These are phyloP conservation scores for Corydoras maculifer DNA, from an alignment of 2,113 vertebrate species.

Conservation along the genomic window DNA sequence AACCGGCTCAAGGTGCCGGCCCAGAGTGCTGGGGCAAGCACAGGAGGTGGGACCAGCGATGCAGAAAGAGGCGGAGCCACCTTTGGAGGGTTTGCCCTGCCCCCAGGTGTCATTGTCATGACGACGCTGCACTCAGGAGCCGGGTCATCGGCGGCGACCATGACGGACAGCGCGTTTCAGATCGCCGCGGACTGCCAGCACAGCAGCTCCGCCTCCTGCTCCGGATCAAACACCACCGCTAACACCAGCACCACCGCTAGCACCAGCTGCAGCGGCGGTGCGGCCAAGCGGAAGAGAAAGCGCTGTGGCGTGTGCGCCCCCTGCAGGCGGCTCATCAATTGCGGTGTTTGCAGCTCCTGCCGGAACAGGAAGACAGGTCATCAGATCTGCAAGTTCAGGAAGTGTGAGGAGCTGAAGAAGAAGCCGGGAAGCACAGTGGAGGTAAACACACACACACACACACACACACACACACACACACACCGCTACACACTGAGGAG, in stretches of 20 bases:
- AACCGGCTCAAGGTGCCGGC: constrained; percentile 78
- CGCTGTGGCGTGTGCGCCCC: constrained; percentile 89
- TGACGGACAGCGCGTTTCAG: constrained; percentile 84
- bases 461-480: constrained; percentile 19
- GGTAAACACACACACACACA: constrained; percentile 57
- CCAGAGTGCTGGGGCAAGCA: constrained; percentile 43
- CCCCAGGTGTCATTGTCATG: constrained; percentile 92
- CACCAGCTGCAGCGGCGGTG: constrained; percentile 53
- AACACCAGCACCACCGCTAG: constrained; percentile 45
- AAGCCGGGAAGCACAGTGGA: constrained; percentile 86
- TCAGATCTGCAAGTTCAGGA: constrained; percentile 98
- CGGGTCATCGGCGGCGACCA: constrained; percentile 69
- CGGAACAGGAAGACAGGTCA: constrained; percentile 95
- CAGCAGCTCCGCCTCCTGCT: constrained; percentile 66
- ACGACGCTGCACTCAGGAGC: constrained; percentile 80
- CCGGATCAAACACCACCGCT: constrained; percentile 53
- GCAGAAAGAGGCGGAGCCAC: constrained; percentile 75
- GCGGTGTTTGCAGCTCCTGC: constrained; percentile 92
- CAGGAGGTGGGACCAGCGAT: constrained; percentile 67
- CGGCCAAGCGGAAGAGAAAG: constrained; percentile 90
- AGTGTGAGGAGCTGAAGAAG: constrained; percentile 97
- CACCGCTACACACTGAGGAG: constrained; percentile 13
- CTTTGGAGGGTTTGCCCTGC: constrained; percentile 82
- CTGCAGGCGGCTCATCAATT: constrained; percentile 92
- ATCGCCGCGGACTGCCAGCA: constrained; percentile 90